A percentile compares a stretch with the other conserved stretches of the same genome.
Conservation (phyloP, 2,797 vertebrate species). For the Uromys caudimaculatus region DNA sequence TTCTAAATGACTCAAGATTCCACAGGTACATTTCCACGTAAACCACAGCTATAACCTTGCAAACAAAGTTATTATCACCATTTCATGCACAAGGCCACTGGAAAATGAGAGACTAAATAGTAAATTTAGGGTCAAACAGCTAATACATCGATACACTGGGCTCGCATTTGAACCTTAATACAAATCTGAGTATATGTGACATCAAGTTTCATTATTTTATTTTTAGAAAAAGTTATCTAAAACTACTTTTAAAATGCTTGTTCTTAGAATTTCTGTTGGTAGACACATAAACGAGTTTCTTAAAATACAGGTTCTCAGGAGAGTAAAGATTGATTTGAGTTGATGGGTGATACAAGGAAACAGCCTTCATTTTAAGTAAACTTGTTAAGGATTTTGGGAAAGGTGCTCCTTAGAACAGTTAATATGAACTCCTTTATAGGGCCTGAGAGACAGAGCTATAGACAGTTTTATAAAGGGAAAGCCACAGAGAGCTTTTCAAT, state of each 20-base stretch:
- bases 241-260: background rate
- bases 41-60: background rate
- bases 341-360: background rate
- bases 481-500: background rate
- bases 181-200: background rate
- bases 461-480: background rate
- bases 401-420: background rate
- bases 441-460: background rate
- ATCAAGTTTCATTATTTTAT: background rate
- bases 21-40: background rate
- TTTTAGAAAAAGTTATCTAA: background rate
- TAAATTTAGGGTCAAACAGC: background rate
- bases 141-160: too few species aligned
- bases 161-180: background rate
- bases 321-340: background rate
- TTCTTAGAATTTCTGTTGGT: constrained; percentile 12
- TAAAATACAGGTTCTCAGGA: background rate
- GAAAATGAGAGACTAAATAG: background rate
- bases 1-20: constrained; percentile 1
- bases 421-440: background rate
- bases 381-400: background rate
- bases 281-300: background rate
- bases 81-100: background rate
- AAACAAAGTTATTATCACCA: background rate
- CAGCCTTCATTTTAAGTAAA: background rate